These are phyloP conservation scores for Xiphophorus couchianus DNA, from an alignment of 2,113 vertebrate species.

Conservation along the genomic window DNA sequence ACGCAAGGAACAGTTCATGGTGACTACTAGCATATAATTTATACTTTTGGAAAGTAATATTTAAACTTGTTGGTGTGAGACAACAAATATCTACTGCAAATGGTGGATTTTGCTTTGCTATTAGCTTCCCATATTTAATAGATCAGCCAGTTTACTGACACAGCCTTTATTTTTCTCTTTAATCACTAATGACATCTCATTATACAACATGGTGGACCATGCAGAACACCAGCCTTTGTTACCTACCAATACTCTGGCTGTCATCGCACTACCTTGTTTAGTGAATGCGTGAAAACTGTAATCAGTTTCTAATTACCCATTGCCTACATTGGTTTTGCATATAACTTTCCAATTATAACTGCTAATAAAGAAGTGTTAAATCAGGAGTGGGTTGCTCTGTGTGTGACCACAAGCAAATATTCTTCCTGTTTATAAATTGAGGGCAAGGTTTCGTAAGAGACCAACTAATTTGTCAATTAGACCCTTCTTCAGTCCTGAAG, in stretches of 20 bases:
- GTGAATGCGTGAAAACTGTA: constrained; percentile 6
- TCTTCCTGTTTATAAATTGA: constrained; percentile 40
- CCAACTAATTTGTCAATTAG: constrained; percentile 31
- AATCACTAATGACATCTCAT: no score
- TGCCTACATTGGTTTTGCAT: constrained; percentile 1
- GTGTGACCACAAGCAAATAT: not conserved
- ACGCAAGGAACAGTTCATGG: no score
- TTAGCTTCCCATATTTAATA: not conserved
- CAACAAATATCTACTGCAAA: not conserved
- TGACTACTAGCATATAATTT: no score
- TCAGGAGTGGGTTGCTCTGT: constrained; percentile 12
- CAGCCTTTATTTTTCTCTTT: no score
- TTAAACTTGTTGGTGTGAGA: not conserved
- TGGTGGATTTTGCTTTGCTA: not conserved
- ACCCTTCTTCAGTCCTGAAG: constrained; percentile 29
- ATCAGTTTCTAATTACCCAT: constrained; percentile 19
- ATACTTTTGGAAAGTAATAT: not conserved
- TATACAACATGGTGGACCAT: not conserved
- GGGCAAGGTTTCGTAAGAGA: constrained; percentile 26
- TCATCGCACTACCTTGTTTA: not conserved
- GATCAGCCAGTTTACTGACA: no score
- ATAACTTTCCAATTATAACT: constrained; percentile 11
- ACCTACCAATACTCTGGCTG: not conserved
- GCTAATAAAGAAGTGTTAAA: constrained; percentile 26
- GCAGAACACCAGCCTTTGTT: not conserved